Conservation (phyloP, 1,140 invertebrate species). For the Tenebrio molitor region DNA sequence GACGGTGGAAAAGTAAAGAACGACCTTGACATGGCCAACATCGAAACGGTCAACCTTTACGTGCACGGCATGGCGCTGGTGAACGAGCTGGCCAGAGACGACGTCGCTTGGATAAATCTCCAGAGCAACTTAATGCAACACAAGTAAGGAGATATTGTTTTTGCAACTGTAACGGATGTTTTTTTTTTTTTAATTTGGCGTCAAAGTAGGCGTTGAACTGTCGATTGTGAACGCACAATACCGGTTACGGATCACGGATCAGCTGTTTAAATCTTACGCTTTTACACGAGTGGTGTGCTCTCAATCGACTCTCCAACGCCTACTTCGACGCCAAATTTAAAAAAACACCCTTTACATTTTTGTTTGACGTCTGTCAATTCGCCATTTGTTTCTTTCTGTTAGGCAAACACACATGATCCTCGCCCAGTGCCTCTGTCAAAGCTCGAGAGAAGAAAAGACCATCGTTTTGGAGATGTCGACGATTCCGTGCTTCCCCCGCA, state of each 20-base stretch:
- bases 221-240: too few species aligned
- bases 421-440: constrained; percentile 68
- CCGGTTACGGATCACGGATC: too few species aligned
- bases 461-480: constrained; percentile 68
- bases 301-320: too few species aligned
- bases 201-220: too few species aligned
- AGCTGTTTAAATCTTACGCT: too few species aligned
- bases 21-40: constrained; percentile 48
- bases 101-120: constrained; percentile 67
- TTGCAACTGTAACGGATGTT: too few species aligned
- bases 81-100: constrained; percentile 66
- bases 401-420: constrained; percentile 69
- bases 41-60: constrained; percentile 62
- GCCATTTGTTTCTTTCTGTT: too few species aligned
- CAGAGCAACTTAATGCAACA: constrained; percentile 67
- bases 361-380: too few species aligned
- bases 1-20: constrained; percentile 50
- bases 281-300: too few species aligned
- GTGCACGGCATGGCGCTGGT: constrained; percentile 68
- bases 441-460: constrained; percentile 67
- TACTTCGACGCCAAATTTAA: too few species aligned
- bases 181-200: too few species aligned
- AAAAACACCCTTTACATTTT: too few species aligned
- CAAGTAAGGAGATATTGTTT: constrained; percentile 51
- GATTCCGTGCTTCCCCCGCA: constrained; percentile 66